A percentile compares a stretch with the other conserved stretches of the same genome.
Evolutionary conservation across 2,888 invertebrate species (phyloP).

Genomic region (Lissonota sp.): DNA sequence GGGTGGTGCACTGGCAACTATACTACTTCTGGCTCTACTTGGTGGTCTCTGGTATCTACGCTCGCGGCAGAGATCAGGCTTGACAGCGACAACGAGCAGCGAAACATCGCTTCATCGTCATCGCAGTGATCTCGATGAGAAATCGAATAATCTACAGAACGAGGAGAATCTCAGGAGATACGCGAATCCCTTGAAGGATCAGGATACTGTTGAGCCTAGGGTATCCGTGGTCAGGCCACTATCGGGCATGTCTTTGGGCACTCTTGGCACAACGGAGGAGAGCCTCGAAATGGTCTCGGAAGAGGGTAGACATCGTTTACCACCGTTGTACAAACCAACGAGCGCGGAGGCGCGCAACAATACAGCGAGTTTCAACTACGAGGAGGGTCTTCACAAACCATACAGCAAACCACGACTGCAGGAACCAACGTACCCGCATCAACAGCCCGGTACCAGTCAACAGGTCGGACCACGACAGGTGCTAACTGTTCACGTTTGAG

Average conservation of each 20-base stretch:
- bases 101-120: constrained; percentile 83
- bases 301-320: constrained; percentile 84
- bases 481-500: constrained; percentile 82
- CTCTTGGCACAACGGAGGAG: constrained; percentile 85
- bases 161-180: constrained; percentile 94
- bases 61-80: constrained; percentile 76
- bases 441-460: constrained; percentile 80
- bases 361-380: constrained; percentile 87
- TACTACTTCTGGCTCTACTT: constrained; percentile 76
- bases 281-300: constrained; percentile 88
- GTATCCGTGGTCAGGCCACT: constrained; percentile 84
- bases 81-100: constrained; percentile 82
- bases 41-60: constrained; percentile 80
- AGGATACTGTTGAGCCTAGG: constrained; percentile 85
- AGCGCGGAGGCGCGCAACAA: constrained; percentile 94
- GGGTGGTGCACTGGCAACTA: constrained; percentile 77
- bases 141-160: constrained; percentile 95
- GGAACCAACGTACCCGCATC: constrained; percentile 78
- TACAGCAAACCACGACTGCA: constrained; percentile 82
- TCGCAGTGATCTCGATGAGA: constrained; percentile 90
- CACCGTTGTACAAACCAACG: constrained; percentile 91
- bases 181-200: constrained; percentile 91
- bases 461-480: constrained; percentile 79
- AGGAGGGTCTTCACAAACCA: constrained; percentile 81
- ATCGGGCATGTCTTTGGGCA: constrained; percentile 84